phyloP scores from a whole-genome alignment of 2,113 vertebrate genomes.

The Stictonetta naevosa region DNA sequence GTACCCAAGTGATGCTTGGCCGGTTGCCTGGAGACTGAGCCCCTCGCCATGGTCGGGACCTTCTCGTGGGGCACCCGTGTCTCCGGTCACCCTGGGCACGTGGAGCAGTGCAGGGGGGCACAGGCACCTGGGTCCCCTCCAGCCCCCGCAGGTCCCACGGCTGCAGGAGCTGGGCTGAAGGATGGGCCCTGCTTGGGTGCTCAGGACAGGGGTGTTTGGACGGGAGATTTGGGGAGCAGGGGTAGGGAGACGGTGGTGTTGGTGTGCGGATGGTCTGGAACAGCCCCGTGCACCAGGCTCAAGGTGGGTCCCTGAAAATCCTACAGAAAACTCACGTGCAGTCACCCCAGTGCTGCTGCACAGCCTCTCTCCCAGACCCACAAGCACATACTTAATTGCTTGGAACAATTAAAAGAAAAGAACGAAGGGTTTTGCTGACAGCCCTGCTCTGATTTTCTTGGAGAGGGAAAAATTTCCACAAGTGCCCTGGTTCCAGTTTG shows the following conservation, averaged over 20 bases:
- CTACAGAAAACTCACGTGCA: neutral
- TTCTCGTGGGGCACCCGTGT: rapidly evolving
- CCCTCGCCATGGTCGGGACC: neutral
- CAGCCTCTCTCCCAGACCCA: neutral
- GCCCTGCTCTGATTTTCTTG: neutral
- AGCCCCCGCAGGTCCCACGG: neutral
- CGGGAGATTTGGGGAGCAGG: neutral
- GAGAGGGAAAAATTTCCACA: neutral
- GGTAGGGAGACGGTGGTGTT: neutral
- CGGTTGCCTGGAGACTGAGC: neutral
- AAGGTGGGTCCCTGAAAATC: neutral
- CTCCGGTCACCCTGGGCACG: neutral
- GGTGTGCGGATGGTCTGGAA: neutral
- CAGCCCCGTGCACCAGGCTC: neutral
- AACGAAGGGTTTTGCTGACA: neutral
- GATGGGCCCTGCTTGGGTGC: neutral
- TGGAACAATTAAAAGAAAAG: rapidly evolving
- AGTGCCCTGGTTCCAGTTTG: neutral
- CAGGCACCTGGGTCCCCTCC: neutral
- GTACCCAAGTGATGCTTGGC: neutral
- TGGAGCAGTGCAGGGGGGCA: rapidly evolving
- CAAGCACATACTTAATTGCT: neutral
- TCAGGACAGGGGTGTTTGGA: neutral
- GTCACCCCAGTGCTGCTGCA: rapidly evolving
- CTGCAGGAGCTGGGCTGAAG: neutral